These are phyloP conservation scores for Halcyon badia DNA, from an alignment of 2,797 vertebrate genomes.

Conservation along the genomic window DNA sequence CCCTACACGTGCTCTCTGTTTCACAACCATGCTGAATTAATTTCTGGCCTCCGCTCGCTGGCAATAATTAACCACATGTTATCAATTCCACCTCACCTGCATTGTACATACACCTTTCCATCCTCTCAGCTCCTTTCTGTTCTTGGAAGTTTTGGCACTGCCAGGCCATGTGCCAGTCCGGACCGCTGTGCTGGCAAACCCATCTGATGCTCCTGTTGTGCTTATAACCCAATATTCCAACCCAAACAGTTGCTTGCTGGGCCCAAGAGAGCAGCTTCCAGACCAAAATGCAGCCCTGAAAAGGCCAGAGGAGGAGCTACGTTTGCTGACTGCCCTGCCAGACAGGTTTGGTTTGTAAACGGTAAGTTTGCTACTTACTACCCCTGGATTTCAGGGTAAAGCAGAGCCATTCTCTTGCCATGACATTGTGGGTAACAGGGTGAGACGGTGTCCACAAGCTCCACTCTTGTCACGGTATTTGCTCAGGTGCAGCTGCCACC, in stretches of 20 bases:
- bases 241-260: accelerated
- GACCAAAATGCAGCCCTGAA: neutral
- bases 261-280: neutral
- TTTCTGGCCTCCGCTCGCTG: neutral
- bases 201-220: accelerated
- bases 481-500: neutral
- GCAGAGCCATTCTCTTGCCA: neutral
- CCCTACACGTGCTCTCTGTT: neutral
- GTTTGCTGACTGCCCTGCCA: accelerated
- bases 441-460: accelerated
- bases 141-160: accelerated
- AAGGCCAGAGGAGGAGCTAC: neutral
- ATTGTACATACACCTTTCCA: neutral
- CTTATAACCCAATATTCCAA: neutral
- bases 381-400: neutral
- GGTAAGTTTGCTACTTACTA: neutral
- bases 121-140: neutral
- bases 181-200: accelerated
- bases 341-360: neutral
- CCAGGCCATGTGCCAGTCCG: accelerated
- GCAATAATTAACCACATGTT: slow-evolving; percentile 37
- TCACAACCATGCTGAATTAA: accelerated
- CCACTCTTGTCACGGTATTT: neutral
- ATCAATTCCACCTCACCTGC: neutral
- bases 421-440: accelerated